Base-by-base conservation (phyloP, 92 coral and sea anemone species). In the Siderastrea siderea region DNA sequence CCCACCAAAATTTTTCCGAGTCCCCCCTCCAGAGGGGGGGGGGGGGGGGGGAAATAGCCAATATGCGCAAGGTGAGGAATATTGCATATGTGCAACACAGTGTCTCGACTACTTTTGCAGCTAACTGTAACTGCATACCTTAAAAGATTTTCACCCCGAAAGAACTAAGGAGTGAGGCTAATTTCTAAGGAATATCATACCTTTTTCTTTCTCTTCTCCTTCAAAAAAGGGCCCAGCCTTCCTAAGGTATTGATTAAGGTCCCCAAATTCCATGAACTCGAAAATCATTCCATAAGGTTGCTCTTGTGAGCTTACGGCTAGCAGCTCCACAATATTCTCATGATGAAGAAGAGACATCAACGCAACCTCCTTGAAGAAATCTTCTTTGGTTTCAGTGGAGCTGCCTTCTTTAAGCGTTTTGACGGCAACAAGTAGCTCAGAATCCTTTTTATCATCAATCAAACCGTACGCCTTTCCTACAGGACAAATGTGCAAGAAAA, bases 221-320 rank as follows among this genome's bases (percentile, higher is more conserved):
- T 91, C 94, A 6, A 89, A 92, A 78, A 88, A 93, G 3, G 99
- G 96, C 15, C 96, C 98, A 4, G 84, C 84, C 3, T 84, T 85
- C 58, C 99, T 91, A 0, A 97, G 96, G 68, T 88, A 97, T 83
- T 97, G 97, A 84, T 94, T 97, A 26, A 97, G 91, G 66, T 97
- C 99, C 47, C 99, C 99, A 1, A 85, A 79, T 16, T 93, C 90
- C 99, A 97, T 97, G 89, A 92, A 97, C 71, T 97, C 99, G 66
- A 97, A 97, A 67, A 97, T 97, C 99, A 97, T 97, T 16, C 99
- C 98, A 76, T 92, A 94, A 19, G 99, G 99, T 50, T 95, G 98
- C 71, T 97, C 99, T 58, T 97, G 98, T 1, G 98, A 95, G 7
- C 98, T 94, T 59, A 97, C 98, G 2, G 95, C 99, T 57, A 97